Percentiles rank a stretch among this genome's conserved stretches.
phyloP scores from a whole-genome alignment of 1,140 invertebrate species.

The Sitobion miscanthi region DNA sequence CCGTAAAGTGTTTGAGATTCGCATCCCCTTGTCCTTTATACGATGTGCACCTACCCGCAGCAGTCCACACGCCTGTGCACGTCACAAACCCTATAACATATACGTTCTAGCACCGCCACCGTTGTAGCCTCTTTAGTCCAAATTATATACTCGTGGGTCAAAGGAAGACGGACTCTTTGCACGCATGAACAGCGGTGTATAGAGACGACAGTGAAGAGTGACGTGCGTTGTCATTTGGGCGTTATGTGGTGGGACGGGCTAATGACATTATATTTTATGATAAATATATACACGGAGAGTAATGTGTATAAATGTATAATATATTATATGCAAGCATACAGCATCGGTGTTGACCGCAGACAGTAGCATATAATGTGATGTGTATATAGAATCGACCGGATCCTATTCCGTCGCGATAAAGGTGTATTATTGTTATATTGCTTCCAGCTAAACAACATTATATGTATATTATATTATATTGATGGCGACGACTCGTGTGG shows the following conservation, averaged over 20 bases:
- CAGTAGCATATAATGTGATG: background rate
- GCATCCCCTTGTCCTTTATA: no score
- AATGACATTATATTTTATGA: background rate
- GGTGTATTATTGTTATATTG: background rate
- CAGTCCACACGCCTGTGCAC: no score
- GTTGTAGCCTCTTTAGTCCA: no score
- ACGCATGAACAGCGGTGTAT: no score
- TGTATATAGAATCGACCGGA: background rate
- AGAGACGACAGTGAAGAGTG: background rate
- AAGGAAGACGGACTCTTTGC: no score
- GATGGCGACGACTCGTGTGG: background rate
- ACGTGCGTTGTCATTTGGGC: background rate
- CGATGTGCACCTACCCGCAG: no score
- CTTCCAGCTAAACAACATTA: background rate
- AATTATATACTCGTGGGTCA: no score
- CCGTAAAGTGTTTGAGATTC: background rate
- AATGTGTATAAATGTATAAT: background rate
- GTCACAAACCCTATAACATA: no score
- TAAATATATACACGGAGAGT: background rate
- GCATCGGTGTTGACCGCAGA: background rate
- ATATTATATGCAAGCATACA: background rate
- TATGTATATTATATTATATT: constrained; percentile 9
- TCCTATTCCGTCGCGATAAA: background rate
- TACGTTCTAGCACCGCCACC: no score
- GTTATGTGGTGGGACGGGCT: background rate